Percentiles rank a stretch among this genome's conserved stretches.
Evolutionary conservation across 2,797 vertebrate species (phyloP).

Genomic region (Novumbra hubbsi): DNA sequence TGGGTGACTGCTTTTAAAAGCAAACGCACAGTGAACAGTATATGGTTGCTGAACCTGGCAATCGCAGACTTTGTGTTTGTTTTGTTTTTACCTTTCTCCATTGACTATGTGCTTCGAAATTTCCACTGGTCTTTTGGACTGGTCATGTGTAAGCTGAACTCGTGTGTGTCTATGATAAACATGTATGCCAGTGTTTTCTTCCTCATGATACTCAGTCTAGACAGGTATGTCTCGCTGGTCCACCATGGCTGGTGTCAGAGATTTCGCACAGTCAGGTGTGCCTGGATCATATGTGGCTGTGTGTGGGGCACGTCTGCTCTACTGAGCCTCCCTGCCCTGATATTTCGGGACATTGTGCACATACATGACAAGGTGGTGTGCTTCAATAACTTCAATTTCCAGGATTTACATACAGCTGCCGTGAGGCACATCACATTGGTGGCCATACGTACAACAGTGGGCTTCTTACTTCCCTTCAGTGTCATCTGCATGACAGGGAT

Average conservation of each 20-base stretch:
- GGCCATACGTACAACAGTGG: slow-evolving; percentile 79
- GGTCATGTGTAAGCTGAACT: slow-evolving; percentile 89
- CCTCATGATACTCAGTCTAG: slow-evolving; percentile 87
- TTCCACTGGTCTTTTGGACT: slow-evolving; percentile 93
- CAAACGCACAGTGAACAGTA: slow-evolving; percentile 85
- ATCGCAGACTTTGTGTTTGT: slow-evolving; percentile 93
- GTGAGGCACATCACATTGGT: slow-evolving; percentile 81
- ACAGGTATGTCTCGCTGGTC: slow-evolving; percentile 84
- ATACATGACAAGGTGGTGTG: slow-evolving; percentile 78
- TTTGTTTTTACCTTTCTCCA: slow-evolving; percentile 89
- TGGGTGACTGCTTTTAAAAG: slow-evolving; percentile 92
- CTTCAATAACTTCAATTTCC: slow-evolving; percentile 87
- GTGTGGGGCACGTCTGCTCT: slow-evolving; percentile 80
- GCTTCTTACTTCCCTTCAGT: slow-evolving; percentile 87
- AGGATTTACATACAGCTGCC: slow-evolving; percentile 60
- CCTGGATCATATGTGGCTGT: slow-evolving; percentile 71
- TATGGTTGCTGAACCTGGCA: slow-evolving; percentile 94
- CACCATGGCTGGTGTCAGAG: slow-evolving; percentile 78
- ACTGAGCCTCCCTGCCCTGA: slow-evolving; percentile 80
- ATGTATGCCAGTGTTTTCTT: slow-evolving; percentile 97
- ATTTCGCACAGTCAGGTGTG: slow-evolving; percentile 60
- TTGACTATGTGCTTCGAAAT: slow-evolving; percentile 86
- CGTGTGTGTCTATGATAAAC: slow-evolving; percentile 88
- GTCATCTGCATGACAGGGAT: slow-evolving; percentile 87
- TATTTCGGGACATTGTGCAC: slow-evolving; percentile 83